Evolutionary conservation across 2,888 invertebrate genomes (phyloP), one percentile per base, ranked within the genome.

Genomic region (Bellardia bayeri): DNA sequence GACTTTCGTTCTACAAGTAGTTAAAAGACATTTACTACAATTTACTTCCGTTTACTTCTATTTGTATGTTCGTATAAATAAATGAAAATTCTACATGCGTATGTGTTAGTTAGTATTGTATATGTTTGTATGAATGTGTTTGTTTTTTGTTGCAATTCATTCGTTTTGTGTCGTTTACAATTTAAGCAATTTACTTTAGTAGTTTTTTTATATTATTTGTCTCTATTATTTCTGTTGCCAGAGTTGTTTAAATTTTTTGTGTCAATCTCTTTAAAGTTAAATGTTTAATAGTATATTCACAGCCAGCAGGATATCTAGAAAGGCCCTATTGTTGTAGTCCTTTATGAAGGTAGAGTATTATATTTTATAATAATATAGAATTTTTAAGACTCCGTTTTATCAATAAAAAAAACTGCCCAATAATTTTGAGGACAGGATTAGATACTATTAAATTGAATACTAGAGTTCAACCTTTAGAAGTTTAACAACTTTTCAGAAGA

Each of bases 11-110:
- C 87, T 79, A 87, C 87, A 87, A 87, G 79, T 87, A 82, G 82
- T 85, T 85, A 54, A 82, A 85, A 85, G 85, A 87, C 82, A 82
- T 82, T 85, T 82, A 80, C 80, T 85, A 82, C 75, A 30, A 85
- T 87, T 85, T 83, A 86, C 86, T 84, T 86, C 68, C 68, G 74
- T 23, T 49, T 64, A 23, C 23, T 9, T 30, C 23, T 37, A 9
- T 45, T 58, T 64, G 16, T 54, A 1, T 8, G 61, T 40, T 16
- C 30, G 40, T 76, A 45, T 14, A 13, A 13, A 72, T 42, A 13
- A 11, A 23, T 45, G 13, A 8, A 54, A 40, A 40, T n/a, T n/a
- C n/a, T 16, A 16, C 6, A 66, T 74, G 51, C 9, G 8, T 63
- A 4, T 56, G 16, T 49, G 23, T 81, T 51, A 6, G 11, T 5